Base-by-base conservation (phyloP, 2,888 invertebrate genomes). In the Melinopterus prodromus region DNA sequence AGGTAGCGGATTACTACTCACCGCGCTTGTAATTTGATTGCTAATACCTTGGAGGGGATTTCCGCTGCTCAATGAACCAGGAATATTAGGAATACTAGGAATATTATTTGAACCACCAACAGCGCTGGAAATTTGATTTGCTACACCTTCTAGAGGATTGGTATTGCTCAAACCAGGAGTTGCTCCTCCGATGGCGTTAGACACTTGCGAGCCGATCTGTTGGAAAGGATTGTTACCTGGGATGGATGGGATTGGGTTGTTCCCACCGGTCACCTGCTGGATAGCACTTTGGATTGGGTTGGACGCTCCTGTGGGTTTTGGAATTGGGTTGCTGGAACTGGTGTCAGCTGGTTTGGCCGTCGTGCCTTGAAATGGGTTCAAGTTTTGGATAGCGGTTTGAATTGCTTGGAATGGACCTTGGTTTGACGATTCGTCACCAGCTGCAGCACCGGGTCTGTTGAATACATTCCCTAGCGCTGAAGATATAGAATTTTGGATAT, bases 301-400 rank as follows among this genome's bases (percentile, higher is more conserved):
- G 16, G n/a, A n/a, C 5, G 9, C 26, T 5, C 16, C 35, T 26
- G 12, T 6, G 12, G 74, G 74, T 37, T 77, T 80, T 6, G 79
- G 77, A 70, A 77, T 69, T 12, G 79, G 77, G n/a, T 74, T 74
- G 16, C 26, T 74, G 16, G 74, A 74, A 7, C 36, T 36, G 2
- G 74, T 7, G 35, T 74, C 74, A 16, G 77, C 69, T 15, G 75
- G 36, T 74, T 80, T 77, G 15, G 72, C 70, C 7, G 53, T 53
- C 6, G 79, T 70, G 12, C 35, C 78, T 16, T 78, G 80, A 71
- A 83, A 81, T 2, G 82, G 83, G 79, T 82, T 83, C 14, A 83
- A 80, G 72, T 80, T 81, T 16, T 78, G 81, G 12, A 83, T 78
- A 70, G 80, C 82, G 69, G 79, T 80, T 79, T 83, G 83, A 15